These are phyloP conservation scores for Craseonycteris thonglongyai DNA, from an alignment of 2,113 vertebrate species.

Conservation along the genomic window DNA sequence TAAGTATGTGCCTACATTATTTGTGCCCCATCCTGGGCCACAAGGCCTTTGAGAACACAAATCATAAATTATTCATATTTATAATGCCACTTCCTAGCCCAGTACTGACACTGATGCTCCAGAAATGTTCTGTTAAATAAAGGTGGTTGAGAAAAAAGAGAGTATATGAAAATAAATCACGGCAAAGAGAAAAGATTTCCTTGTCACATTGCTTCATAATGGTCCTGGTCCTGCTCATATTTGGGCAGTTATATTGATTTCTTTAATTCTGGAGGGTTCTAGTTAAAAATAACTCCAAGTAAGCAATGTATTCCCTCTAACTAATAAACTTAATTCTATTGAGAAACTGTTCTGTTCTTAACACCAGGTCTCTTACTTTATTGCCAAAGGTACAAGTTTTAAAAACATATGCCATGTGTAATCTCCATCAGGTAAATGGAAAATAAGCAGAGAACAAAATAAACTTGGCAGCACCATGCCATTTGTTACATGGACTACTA, in stretches of 20 bases:
- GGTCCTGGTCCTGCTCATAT: neutral
- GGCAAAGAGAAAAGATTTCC: neutral
- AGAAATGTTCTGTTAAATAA: neutral
- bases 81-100: neutral
- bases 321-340: neutral
- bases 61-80: neutral
- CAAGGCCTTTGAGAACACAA: neutral
- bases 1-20: neutral
- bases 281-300: conserved; percentile 32
- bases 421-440: conserved; percentile 41
- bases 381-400: neutral
- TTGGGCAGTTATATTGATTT: neutral
- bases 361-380: conserved; percentile 22
- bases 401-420: conserved; percentile 36
- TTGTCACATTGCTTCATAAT: neutral
- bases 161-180: neutral
- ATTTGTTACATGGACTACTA: conserved; percentile 65
- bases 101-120: neutral
- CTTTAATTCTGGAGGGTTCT: conserved; percentile 1
- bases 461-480: conserved; percentile 38
- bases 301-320: neutral
- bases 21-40: neutral
- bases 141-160: neutral
- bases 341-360: neutral
- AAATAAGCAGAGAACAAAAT: conserved; percentile 48